phyloP scores from a whole-genome alignment of 2,113 vertebrate genomes.

The Oenanthe oenanthe region DNA sequence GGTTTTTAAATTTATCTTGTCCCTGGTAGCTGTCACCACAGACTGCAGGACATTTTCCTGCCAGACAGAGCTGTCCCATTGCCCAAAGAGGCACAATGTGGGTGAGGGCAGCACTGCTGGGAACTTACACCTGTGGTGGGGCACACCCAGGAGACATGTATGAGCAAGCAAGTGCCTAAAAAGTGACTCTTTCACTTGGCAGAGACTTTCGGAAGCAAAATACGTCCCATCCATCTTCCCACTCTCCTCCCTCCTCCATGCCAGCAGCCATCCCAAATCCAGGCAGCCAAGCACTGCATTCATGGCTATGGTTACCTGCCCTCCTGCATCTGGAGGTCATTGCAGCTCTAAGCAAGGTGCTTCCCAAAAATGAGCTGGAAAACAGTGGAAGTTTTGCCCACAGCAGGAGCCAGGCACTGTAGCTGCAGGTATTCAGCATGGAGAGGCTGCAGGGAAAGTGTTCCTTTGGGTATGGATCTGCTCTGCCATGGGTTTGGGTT shows the following conservation, averaged over 20 bases:
- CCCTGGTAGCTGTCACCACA: not conserved
- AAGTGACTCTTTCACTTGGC: not conserved
- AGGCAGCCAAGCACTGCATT: rapidly evolving
- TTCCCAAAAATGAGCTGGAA: not conserved
- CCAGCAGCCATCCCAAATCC: not conserved
- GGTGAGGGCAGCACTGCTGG: not conserved
- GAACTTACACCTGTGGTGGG: not conserved
- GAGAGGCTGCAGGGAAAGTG: not conserved
- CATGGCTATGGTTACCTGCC: rapidly evolving
- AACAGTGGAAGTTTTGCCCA: rapidly evolving
- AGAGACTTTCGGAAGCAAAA: not conserved
- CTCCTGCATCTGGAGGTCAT: not conserved
- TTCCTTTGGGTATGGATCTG: not conserved
- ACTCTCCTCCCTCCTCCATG: not conserved
- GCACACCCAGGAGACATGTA: not conserved
- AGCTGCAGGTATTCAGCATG: not conserved
- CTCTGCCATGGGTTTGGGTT: not conserved
- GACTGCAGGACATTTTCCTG: not conserved
- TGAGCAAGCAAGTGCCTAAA: not conserved
- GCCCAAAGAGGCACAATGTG: rapidly evolving
- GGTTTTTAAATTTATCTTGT: not conserved
- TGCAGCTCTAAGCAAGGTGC: not conserved
- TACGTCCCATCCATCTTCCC: not conserved
- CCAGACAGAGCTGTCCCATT: not conserved
- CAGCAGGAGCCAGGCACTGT: not conserved